phyloP scores from a whole-genome alignment of 2,888 invertebrate genomes.

The Nezara viridula region DNA sequence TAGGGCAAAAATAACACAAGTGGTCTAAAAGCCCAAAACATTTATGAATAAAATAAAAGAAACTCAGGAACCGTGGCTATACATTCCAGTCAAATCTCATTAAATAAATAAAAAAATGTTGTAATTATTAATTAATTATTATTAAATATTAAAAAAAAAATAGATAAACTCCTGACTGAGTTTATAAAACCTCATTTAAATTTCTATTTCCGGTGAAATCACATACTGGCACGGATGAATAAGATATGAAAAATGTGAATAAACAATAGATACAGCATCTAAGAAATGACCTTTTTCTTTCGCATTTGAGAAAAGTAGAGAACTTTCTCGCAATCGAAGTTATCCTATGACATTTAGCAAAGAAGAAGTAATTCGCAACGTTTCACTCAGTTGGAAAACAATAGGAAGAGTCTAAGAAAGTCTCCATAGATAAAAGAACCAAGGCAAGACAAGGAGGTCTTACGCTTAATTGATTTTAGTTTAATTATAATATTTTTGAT shows the following conservation, averaged over 20 bases:
- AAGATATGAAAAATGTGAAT: background rate
- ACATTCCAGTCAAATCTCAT: too few relatives aligned
- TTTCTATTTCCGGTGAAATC: slow-evolving; percentile 4
- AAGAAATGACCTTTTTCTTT: slow-evolving; percentile 19
- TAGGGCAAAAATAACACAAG: too few relatives aligned
- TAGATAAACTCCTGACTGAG: too few relatives aligned
- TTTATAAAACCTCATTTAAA: background rate
- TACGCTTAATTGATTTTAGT: background rate
- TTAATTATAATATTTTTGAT: too few relatives aligned
- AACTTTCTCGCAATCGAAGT: slow-evolving; percentile 16
- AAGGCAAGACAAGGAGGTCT: background rate
- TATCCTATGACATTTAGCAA: slow-evolving; percentile 5
- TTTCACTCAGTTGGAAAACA: slow-evolving; percentile 13
- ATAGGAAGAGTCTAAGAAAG: background rate
- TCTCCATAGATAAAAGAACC: background rate
- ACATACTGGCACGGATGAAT: background rate
- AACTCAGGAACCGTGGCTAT: too few relatives aligned
- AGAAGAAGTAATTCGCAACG: slow-evolving; percentile 28
- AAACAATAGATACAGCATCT: background rate
- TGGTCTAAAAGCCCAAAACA: too few relatives aligned
- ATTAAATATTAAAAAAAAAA: too few relatives aligned
- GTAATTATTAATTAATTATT: too few relatives aligned
- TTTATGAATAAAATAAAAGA: too few relatives aligned
- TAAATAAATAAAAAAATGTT: too few relatives aligned
- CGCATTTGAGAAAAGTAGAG: slow-evolving; percentile 38